Percentiles rank a stretch among this genome's conserved stretches.
These are phyloP conservation scores for Papilio helenus DNA, from an alignment of 1,140 invertebrate genomes.

Conservation along the genomic window DNA sequence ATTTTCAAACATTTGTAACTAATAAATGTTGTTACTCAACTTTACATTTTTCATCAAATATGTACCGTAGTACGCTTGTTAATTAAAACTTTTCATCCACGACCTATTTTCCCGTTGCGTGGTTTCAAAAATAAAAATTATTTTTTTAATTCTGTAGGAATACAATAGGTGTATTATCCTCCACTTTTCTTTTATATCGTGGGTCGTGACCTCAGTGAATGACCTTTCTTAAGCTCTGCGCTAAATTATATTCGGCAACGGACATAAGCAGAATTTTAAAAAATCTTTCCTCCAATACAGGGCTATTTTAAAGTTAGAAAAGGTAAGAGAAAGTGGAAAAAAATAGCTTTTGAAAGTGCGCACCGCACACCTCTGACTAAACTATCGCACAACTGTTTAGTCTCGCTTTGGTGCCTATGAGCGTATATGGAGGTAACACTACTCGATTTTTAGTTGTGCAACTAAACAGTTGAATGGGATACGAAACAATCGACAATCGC, in stretches of 20 bases:
- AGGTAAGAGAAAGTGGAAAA: too few species aligned
- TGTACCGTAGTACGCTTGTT: neutral
- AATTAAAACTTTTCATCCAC: constrained; percentile 11
- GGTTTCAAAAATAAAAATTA: constrained; percentile 15
- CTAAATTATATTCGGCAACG: neutral
- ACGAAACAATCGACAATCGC: too few species aligned
- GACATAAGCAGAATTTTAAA: too few species aligned
- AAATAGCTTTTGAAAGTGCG: too few species aligned
- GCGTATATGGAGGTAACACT: too few species aligned
- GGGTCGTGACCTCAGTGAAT: constrained; percentile 3
- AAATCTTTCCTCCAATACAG: too few species aligned
- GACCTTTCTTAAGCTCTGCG: neutral
- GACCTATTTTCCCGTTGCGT: constrained; percentile 9
- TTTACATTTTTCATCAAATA: neutral
- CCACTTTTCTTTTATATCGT: neutral
- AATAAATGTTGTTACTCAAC: neutral
- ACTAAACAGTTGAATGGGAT: too few species aligned
- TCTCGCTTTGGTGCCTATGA: too few species aligned
- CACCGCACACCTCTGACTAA: too few species aligned
- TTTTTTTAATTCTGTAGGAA: neutral
- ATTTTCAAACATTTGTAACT: neutral
- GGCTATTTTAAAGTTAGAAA: too few species aligned
- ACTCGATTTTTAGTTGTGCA: too few species aligned
- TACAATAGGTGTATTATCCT: constrained; percentile 4
- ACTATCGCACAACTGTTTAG: too few species aligned